Evolutionary conservation across 2,113 vertebrate genomes (phyloP).

Genomic region (Eublepharis macularius): DNA sequence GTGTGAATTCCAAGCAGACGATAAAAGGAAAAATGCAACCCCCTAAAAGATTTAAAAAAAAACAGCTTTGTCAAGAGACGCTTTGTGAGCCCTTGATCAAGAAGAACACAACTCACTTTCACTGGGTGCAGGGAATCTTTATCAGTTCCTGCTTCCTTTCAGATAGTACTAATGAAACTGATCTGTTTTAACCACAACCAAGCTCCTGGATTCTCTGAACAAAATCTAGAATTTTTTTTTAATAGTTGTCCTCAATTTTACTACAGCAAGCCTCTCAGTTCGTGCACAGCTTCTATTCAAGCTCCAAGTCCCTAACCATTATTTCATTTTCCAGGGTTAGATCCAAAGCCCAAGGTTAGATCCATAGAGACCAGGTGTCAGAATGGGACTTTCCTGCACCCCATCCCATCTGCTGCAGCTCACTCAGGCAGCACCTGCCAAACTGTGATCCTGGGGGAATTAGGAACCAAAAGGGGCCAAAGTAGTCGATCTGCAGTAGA

Average conservation of each 20-base stretch:
- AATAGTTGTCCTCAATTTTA: neutral
- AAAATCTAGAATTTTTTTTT: neutral
- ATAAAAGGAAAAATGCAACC: neutral
- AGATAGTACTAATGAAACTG: neutral
- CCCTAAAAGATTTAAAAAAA: neutral
- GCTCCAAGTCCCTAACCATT: too few relatives aligned
- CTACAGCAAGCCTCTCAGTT: neutral
- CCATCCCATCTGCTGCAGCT: too few relatives aligned
- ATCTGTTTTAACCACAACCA: neutral
- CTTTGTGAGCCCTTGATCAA: conserved; percentile 25
- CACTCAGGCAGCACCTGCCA: too few relatives aligned
- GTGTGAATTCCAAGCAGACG: conserved; percentile 9
- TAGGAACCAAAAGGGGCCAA: too few relatives aligned
- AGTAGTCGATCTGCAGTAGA: too few relatives aligned
- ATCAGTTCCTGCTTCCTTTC: neutral
- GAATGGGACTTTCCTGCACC: too few relatives aligned
- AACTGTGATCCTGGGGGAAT: too few relatives aligned
- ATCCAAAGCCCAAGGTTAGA: too few relatives aligned
- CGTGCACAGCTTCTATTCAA: neutral
- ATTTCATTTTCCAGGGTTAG: too few relatives aligned
- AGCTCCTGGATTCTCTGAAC: neutral
- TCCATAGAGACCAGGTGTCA: too few relatives aligned
- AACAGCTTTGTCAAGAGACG: neutral
- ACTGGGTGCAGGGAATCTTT: neutral
- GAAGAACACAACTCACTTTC: neutral